Percentiles rank a stretch among this genome's conserved stretches.
Evolutionary conservation across 2,888 invertebrate genomes (phyloP).

Genomic region (Epinotia ramella): DNA sequence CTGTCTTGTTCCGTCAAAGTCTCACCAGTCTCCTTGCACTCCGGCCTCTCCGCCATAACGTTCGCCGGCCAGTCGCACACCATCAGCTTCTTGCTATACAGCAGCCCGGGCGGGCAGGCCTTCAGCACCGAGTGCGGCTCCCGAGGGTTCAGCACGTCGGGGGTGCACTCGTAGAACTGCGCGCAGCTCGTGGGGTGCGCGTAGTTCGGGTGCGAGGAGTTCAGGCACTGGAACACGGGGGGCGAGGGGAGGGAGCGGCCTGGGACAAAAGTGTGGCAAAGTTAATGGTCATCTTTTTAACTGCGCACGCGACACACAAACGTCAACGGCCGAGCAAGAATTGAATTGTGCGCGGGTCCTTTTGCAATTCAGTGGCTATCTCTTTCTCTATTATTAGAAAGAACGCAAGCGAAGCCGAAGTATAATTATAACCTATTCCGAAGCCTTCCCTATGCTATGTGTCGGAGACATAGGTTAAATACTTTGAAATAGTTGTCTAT

Average conservation of each 20-base stretch:
- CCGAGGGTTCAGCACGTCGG: slow-evolving; percentile 62
- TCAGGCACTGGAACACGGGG: slow-evolving; percentile 73
- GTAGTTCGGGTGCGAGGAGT: slow-evolving; percentile 81
- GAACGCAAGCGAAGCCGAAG: too few relatives aligned
- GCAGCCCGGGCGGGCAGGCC: slow-evolving; percentile 86
- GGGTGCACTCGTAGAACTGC: slow-evolving; percentile 89
- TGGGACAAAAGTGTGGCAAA: not conserved
- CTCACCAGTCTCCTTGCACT: slow-evolving; percentile 73
- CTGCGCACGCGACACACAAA: too few relatives aligned
- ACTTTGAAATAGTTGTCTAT: too few relatives aligned
- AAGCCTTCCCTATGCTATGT: too few relatives aligned
- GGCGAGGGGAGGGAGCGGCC: slow-evolving; percentile 1
- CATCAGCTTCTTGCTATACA: slow-evolving; percentile 88
- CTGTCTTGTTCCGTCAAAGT: not conserved
- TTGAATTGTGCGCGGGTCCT: too few relatives aligned
- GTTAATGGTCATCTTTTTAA: too few relatives aligned
- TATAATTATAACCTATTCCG: too few relatives aligned
- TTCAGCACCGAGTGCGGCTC: slow-evolving; percentile 85
- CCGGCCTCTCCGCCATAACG: slow-evolving; percentile 86
- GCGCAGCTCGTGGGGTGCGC: slow-evolving; percentile 88
- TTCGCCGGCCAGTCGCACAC: slow-evolving; percentile 87
- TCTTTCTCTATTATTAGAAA: too few relatives aligned
- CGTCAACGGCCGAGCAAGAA: too few relatives aligned
- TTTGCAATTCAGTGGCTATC: too few relatives aligned
- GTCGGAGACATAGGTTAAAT: too few relatives aligned